Evolutionary conservation across 2,888 invertebrate species (phyloP), one percentile per base, ranked within the genome.

Genomic region (Andrena bucephala): DNA sequence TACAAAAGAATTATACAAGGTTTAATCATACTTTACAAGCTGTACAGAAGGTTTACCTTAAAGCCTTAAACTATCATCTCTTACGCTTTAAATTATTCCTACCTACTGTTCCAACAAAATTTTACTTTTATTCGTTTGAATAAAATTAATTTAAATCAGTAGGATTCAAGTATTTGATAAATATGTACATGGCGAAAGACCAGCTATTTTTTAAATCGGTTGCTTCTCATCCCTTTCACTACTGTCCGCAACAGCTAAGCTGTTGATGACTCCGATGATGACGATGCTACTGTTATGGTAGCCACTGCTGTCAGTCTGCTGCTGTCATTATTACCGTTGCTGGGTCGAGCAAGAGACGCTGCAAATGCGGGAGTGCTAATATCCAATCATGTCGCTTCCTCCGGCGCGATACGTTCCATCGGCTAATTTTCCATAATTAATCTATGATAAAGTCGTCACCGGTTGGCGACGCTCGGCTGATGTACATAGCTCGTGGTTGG

Each of bases 351-450:
- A 82, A 73, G 62, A 60, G 85, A 81, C 82, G 75, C 73, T 67
- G 81, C 85, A 85, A 88, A 85, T 78, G 79, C 73, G 84, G 84
- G 71, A 77, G 83, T 83, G 87, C 88, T 92, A 92, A 91, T 92
- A 92, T 89, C 91, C 90, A 91, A 92, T 92, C 91, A 89, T 77
- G 87, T 81, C 74, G 88, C 87, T 90, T 90, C 87, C 89, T 90
- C 89, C 89, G 77, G 83, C 86, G 65, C 81, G 84, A 82, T 75
- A 85, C 89, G 89, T 87, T 89, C 90, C 89, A 90, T 89, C 88
- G 84, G 87, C 85, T 87, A 87, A 86, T 90, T 90, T 91, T 89
- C 90, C 88, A 87, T 89, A 90, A 92, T 91, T 91, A 89, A 89
- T 88, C 84, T 82, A 65, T 81, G 88, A 87, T 89, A 89, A 90